These are phyloP conservation scores for Lucilia cuprina DNA, from an alignment of 1,140 invertebrate species.

Conservation along the genomic window DNA sequence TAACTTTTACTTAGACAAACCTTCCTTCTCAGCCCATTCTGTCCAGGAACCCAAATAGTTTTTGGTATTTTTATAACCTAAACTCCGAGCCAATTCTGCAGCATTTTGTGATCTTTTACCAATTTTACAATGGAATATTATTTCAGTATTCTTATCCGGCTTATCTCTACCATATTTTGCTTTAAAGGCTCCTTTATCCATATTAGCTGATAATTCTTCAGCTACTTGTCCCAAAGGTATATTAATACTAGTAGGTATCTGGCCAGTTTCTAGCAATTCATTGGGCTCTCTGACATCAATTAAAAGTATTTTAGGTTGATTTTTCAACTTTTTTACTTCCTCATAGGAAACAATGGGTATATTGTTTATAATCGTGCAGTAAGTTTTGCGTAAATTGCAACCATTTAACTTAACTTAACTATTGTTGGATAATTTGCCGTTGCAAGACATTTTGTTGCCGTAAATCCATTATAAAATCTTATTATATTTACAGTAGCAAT, in stretches of 20 bases:
- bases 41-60: slow-evolving; percentile 58
- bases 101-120: slow-evolving; percentile 69
- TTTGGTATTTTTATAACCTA: slow-evolving; percentile 67
- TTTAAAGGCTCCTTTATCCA: slow-evolving; percentile 61
- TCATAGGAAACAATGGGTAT: slow-evolving; percentile 63
- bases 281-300: slow-evolving; percentile 74
- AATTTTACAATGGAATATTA: slow-evolving; percentile 70
- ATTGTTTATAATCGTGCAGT: neutral
- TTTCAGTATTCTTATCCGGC: slow-evolving; percentile 66
- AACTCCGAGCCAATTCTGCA: slow-evolving; percentile 65
- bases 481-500: neutral
- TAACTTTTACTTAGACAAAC: neutral
- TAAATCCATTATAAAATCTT: neutral
- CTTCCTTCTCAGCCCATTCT: slow-evolving; percentile 66
- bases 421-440: neutral
- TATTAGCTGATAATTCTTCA: slow-evolving; percentile 48
- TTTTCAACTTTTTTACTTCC: slow-evolving; percentile 63
- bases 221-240: slow-evolving; percentile 69
- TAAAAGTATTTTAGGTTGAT: slow-evolving; percentile 64
- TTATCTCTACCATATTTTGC: slow-evolving; percentile 64
- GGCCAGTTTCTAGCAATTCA: slow-evolving; percentile 71
- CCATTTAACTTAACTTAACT: no score
- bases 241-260: slow-evolving; percentile 74
- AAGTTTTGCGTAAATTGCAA: neutral
- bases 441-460: neutral